Evolutionary conservation across 2,797 vertebrate genomes (phyloP).

Genomic region (Rhinoraja longicauda): DNA sequence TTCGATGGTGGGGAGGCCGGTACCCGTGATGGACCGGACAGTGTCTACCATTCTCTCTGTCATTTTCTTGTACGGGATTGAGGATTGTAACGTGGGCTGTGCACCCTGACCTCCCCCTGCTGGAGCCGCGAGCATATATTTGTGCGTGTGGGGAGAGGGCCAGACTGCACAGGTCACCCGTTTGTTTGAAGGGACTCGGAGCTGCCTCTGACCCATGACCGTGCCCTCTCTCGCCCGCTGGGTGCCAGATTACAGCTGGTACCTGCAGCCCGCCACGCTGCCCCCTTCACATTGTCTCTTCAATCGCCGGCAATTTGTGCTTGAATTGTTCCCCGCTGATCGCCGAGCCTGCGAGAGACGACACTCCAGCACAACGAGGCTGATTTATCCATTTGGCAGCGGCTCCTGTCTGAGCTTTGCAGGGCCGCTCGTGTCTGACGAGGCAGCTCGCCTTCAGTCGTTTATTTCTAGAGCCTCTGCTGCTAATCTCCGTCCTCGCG

Average conservation of each 20-base stretch:
- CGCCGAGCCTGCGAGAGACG: background rate
- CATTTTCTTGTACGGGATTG: too few relatives aligned
- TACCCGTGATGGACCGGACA: too few relatives aligned
- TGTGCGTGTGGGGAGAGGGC: background rate
- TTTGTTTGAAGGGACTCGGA: too few relatives aligned
- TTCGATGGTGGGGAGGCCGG: too few relatives aligned
- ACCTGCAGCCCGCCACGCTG: background rate
- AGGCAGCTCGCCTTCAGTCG: background rate
- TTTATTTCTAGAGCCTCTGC: background rate
- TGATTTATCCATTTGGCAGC: conserved; percentile 6
- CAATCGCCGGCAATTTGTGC: background rate
- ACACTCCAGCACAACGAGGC: background rate
- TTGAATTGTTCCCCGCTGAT: background rate
- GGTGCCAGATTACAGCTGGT: background rate
- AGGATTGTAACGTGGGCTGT: too few relatives aligned
- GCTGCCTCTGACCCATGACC: background rate
- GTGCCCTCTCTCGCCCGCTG: background rate
- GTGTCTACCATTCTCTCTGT: too few relatives aligned
- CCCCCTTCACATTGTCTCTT: background rate
- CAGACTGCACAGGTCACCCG: background rate
- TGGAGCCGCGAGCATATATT: too few relatives aligned
- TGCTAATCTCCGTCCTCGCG: background rate
- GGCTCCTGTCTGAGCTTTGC: background rate
- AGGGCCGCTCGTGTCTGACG: too few relatives aligned
- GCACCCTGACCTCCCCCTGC: too few relatives aligned